These are phyloP conservation scores for Heliornis fulica DNA, from an alignment of 2,113 vertebrate genomes.

Conservation along the genomic window DNA sequence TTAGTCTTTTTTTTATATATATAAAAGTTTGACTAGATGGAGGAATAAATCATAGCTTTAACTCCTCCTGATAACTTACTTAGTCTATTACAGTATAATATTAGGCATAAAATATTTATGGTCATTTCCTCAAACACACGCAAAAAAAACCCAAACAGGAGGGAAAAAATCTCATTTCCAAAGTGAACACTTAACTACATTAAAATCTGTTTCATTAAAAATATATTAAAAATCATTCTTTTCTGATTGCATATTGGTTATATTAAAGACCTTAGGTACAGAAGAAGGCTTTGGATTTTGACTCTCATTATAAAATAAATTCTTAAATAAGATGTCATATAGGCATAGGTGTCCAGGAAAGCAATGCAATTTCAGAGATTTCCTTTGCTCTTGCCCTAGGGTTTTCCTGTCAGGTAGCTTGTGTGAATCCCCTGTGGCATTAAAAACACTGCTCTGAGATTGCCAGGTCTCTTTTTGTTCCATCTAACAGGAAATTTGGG, in stretches of 20 bases:
- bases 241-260: background rate
- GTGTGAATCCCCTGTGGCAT: background rate
- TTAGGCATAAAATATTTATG: background rate
- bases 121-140: background rate
- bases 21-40: background rate
- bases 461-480: background rate
- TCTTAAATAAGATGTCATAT: background rate
- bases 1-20: background rate
- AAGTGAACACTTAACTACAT: background rate
- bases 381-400: background rate
- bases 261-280: background rate
- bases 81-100: background rate
- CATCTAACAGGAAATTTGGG: background rate
- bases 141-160: background rate
- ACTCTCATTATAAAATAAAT: background rate
- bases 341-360: background rate
- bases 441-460: background rate
- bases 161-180: background rate
- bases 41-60: background rate
- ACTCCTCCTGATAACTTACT: background rate
- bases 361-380: background rate
- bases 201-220: background rate
- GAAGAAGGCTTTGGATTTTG: background rate
- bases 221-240: background rate
- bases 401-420: background rate